Percentiles rank a stretch among this genome's conserved stretches.
Evolutionary conservation across 2,113 vertebrate genomes (phyloP).

Genomic region (Jaculus jaculus): DNA sequence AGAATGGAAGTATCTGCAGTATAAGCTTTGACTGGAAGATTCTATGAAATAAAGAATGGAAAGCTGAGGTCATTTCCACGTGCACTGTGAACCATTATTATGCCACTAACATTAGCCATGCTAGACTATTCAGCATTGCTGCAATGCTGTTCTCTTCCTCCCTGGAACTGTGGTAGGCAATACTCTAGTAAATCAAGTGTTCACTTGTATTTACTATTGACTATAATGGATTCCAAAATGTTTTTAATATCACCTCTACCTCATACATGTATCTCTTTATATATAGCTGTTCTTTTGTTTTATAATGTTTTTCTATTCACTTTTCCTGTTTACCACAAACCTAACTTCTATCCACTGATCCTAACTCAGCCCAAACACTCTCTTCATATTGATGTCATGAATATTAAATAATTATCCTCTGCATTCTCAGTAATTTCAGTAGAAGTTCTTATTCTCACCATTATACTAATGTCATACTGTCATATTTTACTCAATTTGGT

Average conservation of each 20-base stretch:
- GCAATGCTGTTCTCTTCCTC: neutral
- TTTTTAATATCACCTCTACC: neutral
- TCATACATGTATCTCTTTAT: neutral
- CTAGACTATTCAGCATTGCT: constrained; percentile 15
- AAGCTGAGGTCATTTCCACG: neutral
- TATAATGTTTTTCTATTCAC: neutral
- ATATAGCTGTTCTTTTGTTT: neutral
- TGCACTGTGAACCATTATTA: neutral
- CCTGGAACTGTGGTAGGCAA: neutral
- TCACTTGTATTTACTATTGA: neutral
- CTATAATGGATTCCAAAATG: neutral
- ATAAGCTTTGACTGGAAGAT: neutral
- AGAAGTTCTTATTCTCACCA: neutral
- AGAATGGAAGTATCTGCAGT: neutral
- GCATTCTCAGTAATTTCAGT: neutral
- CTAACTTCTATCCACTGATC: neutral
- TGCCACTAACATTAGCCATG: neutral
- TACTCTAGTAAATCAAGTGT: constrained; percentile 9
- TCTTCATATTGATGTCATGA: neutral
- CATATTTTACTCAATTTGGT: constrained; percentile 22
- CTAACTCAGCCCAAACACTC: neutral
- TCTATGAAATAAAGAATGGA: neutral
- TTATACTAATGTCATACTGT: neutral
- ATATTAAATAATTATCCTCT: neutral
- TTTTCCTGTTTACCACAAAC: constrained; percentile 25